These are phyloP conservation scores for Smithornis capensis DNA, from an alignment of 2,113 vertebrate species.

Conservation along the genomic window DNA sequence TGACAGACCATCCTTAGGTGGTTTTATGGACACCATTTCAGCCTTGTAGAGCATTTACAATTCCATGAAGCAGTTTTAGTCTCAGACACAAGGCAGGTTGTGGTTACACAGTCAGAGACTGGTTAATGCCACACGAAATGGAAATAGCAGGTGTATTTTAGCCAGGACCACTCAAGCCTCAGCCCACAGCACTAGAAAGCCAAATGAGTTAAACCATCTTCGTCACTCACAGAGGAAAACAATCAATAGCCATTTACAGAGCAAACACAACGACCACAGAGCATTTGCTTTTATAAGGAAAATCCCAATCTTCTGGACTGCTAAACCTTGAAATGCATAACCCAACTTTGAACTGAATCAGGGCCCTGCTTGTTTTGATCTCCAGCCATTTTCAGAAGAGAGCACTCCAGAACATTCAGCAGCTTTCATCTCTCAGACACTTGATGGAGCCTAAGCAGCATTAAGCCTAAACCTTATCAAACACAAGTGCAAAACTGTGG, in stretches of 20 bases:
- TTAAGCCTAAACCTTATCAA: constrained; percentile 65
- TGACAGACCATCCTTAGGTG: neutral
- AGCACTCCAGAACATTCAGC: constrained; percentile 52
- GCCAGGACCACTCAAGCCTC: constrained; percentile 48
- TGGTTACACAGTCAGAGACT: neutral
- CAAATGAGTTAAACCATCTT: constrained; percentile 67
- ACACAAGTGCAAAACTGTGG: constrained; percentile 48
- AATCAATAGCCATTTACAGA: constrained; percentile 88
- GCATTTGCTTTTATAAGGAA: constrained; percentile 70
- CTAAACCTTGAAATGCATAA: constrained; percentile 68
- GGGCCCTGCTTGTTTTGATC: constrained; percentile 61
- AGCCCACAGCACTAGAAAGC: constrained; percentile 48
- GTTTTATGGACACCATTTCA: neutral
- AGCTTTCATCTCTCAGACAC: constrained; percentile 77
- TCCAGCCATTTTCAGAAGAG: constrained; percentile 52
- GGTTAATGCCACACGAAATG: neutral
- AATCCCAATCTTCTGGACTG: constrained; percentile 76
- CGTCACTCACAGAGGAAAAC: constrained; percentile 66
- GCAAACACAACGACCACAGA: constrained; percentile 73
- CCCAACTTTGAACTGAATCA: constrained; percentile 69
- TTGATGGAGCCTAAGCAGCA: constrained; percentile 74
- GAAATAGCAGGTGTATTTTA: constrained; percentile 9
- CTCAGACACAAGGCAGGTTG: neutral
- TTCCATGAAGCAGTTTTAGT: neutral
- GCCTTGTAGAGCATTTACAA: neutral